Base-by-base conservation (phyloP, 92 coral and sea anemone species). In the Actinernus sp. region DNA sequence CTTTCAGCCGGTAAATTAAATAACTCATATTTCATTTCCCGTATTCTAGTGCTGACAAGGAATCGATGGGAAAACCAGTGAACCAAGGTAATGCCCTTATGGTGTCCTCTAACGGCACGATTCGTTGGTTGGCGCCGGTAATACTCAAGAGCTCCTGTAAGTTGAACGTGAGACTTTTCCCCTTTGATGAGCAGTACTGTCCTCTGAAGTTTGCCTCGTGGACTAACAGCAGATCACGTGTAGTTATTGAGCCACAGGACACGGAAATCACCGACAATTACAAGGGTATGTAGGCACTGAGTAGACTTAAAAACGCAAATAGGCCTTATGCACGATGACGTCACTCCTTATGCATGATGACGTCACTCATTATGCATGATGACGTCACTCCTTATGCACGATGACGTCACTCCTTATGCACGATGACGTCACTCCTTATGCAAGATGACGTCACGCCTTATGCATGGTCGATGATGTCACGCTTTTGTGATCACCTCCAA, bases 161-260 rank as follows among this genome's bases (percentile, higher is more conserved):
- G 53, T 73, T 90, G 26, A 77, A 75, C 48, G 98, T 93, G 11
- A 76, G 92, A n/a, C 86, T 73, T 61, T 93, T 89, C 39, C 98
- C 98, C 0, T 93, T 93, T 61, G 98, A 93, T 47, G 97, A 93
- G 28, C 98, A 93, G 83, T 81, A 64, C 41, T 93, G 98, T 63
- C 86, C 72, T 30, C 83, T 93, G 47, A 92, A 92, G 60, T 90
- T 93, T 23, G 73, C 84, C 1, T 90, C 98, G 12, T 93, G 97
- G 98, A 93, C 92, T 17, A 78, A 85, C 68, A 75, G 87, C 58
- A 61, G 47, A 11, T 58, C 56, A 7, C 58, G 82, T 16, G 27
- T 93, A 29, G 26, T 26, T 23, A 39, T 93, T 38, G 77, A 62
- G 12, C 77, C 93, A 6, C 67, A 73, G 22, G 73, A 45, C 23